These are phyloP conservation scores for Drosophila miranda DNA, from an alignment of 1,140 invertebrate genomes.

Conservation along the genomic window DNA sequence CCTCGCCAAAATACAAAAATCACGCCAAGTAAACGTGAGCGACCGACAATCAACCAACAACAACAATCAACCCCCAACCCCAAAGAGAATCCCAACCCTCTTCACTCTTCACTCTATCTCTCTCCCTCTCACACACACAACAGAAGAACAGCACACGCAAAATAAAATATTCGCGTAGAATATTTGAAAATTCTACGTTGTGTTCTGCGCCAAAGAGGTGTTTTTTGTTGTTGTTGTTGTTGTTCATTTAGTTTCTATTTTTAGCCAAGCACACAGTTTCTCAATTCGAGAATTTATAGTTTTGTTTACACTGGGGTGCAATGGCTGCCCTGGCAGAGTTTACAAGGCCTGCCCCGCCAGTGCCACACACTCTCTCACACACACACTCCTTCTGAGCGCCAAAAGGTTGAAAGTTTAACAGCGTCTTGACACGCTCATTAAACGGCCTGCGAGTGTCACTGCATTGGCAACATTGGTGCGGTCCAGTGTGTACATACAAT, in stretches of 20 bases:
- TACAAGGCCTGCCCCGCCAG: neutral
- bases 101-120: constrained; percentile 10
- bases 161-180: constrained; percentile 62
- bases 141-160: constrained; percentile 28
- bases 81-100: constrained; percentile 18
- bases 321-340: constrained; percentile 27
- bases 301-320: constrained; percentile 65
- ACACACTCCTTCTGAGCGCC: neutral
- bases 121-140: neutral
- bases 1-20: constrained; percentile 35
- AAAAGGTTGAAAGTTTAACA: constrained; percentile 63
- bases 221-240: constrained; percentile 31
- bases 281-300: constrained; percentile 72
- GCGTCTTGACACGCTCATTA: constrained; percentile 33
- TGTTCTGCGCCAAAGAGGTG: constrained; percentile 55
- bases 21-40: constrained; percentile 55
- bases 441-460: constrained; percentile 10
- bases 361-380: too few species aligned
- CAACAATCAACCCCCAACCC: constrained; percentile 4
- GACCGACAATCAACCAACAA: constrained; percentile 10
- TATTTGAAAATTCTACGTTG: constrained; percentile 44
- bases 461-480: constrained; percentile 17
- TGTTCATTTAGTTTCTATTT: constrained; percentile 48
- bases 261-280: constrained; percentile 49
- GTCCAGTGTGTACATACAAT: constrained; percentile 1